A percentile compares a stretch with the other conserved stretches of the same genome.
Conservation (phyloP, 1,140 invertebrate species). For the Asbolus verrucosus region DNA sequence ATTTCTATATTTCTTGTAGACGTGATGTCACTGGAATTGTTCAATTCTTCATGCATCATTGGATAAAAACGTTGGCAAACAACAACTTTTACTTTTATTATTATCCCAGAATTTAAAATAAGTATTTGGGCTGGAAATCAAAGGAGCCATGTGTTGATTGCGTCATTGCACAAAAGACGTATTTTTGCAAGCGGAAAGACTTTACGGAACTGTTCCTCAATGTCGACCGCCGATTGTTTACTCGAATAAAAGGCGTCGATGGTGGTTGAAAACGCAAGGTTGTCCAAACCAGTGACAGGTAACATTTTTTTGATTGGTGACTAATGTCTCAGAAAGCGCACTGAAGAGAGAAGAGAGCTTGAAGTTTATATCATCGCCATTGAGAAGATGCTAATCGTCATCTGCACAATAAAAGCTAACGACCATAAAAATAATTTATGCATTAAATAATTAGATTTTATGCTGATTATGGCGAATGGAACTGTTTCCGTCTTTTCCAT, state of each 20-base stretch:
- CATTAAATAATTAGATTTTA: no score
- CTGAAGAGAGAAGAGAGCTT: no score
- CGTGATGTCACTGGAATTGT: constrained; percentile 45
- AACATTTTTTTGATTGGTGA: constrained; percentile 10
- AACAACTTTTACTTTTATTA: constrained; percentile 47
- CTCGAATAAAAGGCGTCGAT: background rate
- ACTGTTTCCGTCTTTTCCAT: background rate
- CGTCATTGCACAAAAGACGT: background rate
- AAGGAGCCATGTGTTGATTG: background rate
- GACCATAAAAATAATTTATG: constrained; percentile 17
- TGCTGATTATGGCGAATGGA: background rate
- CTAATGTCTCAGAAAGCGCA: no score
- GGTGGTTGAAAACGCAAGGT: constrained; percentile 2
- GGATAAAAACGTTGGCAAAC: constrained; percentile 42
- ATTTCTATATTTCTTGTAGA: constrained; percentile 38
- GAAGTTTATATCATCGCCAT: constrained; percentile 5
- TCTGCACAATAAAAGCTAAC: constrained; percentile 11
- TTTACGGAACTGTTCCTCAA: background rate
- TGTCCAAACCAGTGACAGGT: background rate
- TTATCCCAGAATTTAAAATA: constrained; percentile 28
- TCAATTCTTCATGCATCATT: constrained; percentile 44
- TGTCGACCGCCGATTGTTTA: background rate
- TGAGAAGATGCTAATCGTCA: background rate
- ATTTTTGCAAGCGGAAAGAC: background rate
- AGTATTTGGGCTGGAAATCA: constrained; percentile 13